These are phyloP conservation scores for Parazoanthus atlanticus DNA, from an alignment of 92 coral and sea anemone genomes.

Conservation along the genomic window DNA sequence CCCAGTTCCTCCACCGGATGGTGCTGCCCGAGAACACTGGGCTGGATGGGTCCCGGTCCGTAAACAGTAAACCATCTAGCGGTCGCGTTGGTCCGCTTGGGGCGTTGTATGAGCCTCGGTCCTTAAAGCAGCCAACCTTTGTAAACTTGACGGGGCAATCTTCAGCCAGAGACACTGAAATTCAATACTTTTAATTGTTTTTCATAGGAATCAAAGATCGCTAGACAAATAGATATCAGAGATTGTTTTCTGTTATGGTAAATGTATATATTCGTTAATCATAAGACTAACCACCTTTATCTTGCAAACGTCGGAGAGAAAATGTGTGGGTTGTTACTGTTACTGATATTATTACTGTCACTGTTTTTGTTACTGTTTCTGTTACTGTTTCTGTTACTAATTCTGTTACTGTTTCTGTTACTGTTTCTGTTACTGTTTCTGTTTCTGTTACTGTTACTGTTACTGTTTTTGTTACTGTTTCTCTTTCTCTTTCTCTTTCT, in stretches of 20 bases:
- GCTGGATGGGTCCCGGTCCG: constrained; percentile 19
- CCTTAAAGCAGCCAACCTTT: constrained; percentile 34
- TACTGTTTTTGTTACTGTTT: too few species aligned
- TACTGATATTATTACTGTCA: too few species aligned
- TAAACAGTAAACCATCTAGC: not conserved
- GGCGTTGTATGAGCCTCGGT: constrained; percentile 9
- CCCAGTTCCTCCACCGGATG: constrained; percentile 25
- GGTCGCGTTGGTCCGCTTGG: not conserved
- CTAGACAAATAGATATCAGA: not conserved
- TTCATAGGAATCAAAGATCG: not conserved
- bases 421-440: too few species aligned
- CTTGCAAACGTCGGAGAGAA: too few species aligned
- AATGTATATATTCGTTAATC: too few species aligned
- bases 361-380: too few species aligned
- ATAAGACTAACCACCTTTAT: too few species aligned
- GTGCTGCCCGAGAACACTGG: constrained; percentile 25
- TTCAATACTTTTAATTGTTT: not conserved
- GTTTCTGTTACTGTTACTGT: too few species aligned
- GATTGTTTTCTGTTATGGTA: not conserved
- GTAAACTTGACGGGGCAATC: constrained; percentile 9
- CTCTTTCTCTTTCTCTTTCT: too few species aligned
- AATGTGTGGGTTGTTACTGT: too few species aligned
- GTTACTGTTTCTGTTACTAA: too few species aligned
- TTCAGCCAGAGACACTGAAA: not conserved
- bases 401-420: too few species aligned